Conservation (phyloP, 2,888 invertebrate species). For the Dermolepida albohirtum region DNA sequence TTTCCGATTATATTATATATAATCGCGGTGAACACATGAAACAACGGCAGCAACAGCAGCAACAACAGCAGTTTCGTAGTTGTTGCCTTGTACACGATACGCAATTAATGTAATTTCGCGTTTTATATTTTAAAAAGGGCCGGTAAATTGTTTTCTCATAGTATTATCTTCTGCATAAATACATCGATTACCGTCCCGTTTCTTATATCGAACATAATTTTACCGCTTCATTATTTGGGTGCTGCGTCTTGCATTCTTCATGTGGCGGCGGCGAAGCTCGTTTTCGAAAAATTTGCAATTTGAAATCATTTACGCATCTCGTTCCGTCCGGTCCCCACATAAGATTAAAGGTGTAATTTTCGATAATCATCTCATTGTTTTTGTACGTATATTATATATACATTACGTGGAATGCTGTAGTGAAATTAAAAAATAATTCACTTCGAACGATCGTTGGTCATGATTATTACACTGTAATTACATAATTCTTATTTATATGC, state of each 20-base stretch:
- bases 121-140: conserved; percentile 45
- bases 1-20: conserved; percentile 55
- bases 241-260: conserved; percentile 13
- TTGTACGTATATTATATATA: background rate
- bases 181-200: conserved; percentile 42
- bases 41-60: conserved; percentile 5
- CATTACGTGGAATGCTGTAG: background rate
- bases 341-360: conserved; percentile 36
- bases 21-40: conserved; percentile 47
- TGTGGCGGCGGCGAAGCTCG: background rate
- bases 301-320: background rate
- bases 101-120: conserved; percentile 40
- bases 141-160: conserved; percentile 50
- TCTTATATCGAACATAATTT: conserved; percentile 46
- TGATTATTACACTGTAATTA: background rate
- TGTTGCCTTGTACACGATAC: background rate
- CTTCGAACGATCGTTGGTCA: background rate
- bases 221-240: conserved; percentile 51
- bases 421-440: conserved; percentile 17
- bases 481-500: conserved; percentile 26
- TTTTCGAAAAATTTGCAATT: conserved; percentile 37
- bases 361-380: conserved; percentile 33
- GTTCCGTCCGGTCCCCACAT: conserved; percentile 17
- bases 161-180: conserved; percentile 41
- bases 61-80: background rate